Evolutionary conservation across 1,140 invertebrate genomes (phyloP), one percentile per base, ranked within the genome.

Genomic region (Drosophila orena): DNA sequence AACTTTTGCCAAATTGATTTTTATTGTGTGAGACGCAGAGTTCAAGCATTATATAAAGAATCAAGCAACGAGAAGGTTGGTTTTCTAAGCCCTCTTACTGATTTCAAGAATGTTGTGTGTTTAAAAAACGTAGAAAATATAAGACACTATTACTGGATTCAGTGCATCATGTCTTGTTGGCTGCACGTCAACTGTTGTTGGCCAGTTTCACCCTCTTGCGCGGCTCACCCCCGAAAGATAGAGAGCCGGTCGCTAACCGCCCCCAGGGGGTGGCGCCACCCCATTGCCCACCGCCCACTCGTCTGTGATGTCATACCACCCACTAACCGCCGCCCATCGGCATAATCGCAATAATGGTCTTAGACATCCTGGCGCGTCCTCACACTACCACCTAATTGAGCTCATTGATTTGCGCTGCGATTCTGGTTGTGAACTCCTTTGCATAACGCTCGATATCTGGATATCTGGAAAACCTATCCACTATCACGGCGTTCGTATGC

Each of bases 1-100:
- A 52, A 86, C 66, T 55, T 60, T 81, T 86, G 75, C 75, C 73
- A 90, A 90, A 90, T 86, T 85, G 81, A 90, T 88, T 85, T 81
- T 79, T 85, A 79, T 89, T 86, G 71, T 60, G 53, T 73, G 59
- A 49, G 86, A 76, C 61, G 78, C 61, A 70, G 69, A 64, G 68
- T 69, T 81, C 43, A 60, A 68, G 77, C 68, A 66, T 42, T 70
- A 69, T 62, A 77, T 64, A 62, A 55, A 79, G 56, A 60, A 68
- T 24, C 38, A 52, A 44, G 30, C 43, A 27, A 37, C 24, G 38
- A 58, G 64, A 60, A 70, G 66, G 66, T 70, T 34, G 30, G 64
- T 70, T 57, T 57, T 5, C 11, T 0, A 15, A 56, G 27, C 5
- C 22, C 30, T 17, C 27, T 30, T 30, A 8, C 7, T 30, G 30